Evolutionary conservation across 1,140 invertebrate genomes (phyloP).

Genomic region (Sogatella furcifera): DNA sequence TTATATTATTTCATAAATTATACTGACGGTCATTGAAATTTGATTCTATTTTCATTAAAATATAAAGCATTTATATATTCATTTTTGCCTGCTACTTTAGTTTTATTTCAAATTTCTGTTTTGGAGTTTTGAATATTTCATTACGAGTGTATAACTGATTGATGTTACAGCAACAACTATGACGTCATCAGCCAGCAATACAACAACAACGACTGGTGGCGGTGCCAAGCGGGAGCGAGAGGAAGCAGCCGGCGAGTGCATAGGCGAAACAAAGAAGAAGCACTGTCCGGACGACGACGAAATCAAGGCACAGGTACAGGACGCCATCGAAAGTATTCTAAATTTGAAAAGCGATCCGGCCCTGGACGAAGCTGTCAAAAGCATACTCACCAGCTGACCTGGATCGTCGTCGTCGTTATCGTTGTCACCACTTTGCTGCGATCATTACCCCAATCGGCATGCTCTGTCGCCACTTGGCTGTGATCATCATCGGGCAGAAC

Average conservation of each 20-base stretch:
- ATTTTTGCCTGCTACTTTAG: too few relatives aligned
- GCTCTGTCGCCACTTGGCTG: background rate
- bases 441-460: too few relatives aligned
- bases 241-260: conserved; percentile 32
- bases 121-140: too few relatives aligned
- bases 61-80: too few relatives aligned
- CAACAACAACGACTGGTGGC: conserved; percentile 1
- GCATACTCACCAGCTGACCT: conserved; percentile 28
- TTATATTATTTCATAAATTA: too few relatives aligned
- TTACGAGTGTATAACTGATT: too few relatives aligned
- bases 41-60: too few relatives aligned
- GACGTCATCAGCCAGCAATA: background rate
- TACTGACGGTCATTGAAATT: too few relatives aligned
- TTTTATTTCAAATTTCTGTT: too few relatives aligned
- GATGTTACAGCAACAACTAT: background rate
- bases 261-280: conserved; percentile 33
- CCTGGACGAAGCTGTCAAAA: conserved; percentile 43
- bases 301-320: conserved; percentile 64
- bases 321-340: conserved; percentile 64
- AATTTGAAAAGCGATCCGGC: conserved; percentile 42
- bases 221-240: conserved; percentile 35
- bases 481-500: too few relatives aligned
- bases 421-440: background rate
- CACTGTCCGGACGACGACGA: conserved; percentile 33
- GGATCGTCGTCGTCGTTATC: background rate